A percentile compares a stretch with the other conserved stretches of the same genome.
These are phyloP conservation scores for Ibycter americanus DNA, from an alignment of 2,797 vertebrate genomes.

Conservation along the genomic window DNA sequence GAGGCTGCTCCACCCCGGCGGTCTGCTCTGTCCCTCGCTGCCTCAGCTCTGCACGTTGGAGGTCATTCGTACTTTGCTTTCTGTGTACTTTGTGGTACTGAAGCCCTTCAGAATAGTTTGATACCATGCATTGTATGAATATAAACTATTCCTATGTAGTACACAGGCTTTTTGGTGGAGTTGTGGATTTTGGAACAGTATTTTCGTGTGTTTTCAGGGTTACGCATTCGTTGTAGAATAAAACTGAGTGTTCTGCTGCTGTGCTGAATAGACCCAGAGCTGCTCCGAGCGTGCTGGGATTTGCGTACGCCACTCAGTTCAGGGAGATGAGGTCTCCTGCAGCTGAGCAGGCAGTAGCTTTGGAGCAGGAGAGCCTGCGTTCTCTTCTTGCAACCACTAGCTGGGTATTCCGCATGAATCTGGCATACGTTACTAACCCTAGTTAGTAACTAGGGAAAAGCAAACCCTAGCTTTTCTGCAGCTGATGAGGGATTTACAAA, in stretches of 20 bases:
- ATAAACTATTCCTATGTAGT: not conserved
- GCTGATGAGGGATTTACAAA: not conserved
- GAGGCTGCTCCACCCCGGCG: rapidly evolving
- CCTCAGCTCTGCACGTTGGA: not conserved
- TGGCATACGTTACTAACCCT: not conserved
- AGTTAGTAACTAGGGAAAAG: no score
- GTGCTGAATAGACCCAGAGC: not conserved
- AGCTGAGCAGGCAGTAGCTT: not conserved
- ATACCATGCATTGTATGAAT: not conserved
- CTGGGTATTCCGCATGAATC: not conserved
- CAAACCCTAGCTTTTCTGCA: constrained; percentile 16
- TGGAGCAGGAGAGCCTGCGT: not conserved
- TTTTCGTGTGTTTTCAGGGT: not conserved
- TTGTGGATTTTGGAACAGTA: not conserved
- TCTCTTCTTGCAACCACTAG: not conserved
- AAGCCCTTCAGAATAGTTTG: not conserved
- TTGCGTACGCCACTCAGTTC: not conserved
- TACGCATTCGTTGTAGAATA: rapidly evolving
- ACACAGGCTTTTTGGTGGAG: not conserved
- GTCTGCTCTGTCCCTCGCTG: not conserved
- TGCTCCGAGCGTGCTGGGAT: not conserved
- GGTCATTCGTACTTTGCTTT: not conserved
- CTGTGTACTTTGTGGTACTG: not conserved
- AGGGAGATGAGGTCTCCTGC: not conserved
- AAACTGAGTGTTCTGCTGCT: not conserved